Percentiles rank a stretch among this genome's conserved stretches.
phyloP scores from a whole-genome alignment of 2,113 vertebrate genomes.

The Stictonetta naevosa region DNA sequence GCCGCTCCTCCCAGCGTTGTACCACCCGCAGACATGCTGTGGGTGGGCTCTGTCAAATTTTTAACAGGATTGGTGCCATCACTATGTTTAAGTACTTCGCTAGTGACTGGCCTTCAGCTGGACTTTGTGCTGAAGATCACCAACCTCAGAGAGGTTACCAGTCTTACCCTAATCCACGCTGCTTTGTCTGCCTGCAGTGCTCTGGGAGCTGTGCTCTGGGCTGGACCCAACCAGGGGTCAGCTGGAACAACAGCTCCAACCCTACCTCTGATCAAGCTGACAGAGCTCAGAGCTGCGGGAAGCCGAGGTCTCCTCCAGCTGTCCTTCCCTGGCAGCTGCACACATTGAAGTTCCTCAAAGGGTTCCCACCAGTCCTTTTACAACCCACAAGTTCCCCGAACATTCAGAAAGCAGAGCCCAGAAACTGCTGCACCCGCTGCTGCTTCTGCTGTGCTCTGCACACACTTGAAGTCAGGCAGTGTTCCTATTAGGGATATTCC shows the following conservation, averaged over 20 bases:
- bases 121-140: not conserved
- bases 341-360: not conserved
- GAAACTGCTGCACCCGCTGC: not conserved
- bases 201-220: not conserved
- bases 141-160: not conserved
- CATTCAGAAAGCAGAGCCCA: not conserved
- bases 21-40: rapidly evolving
- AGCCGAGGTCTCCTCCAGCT: not conserved
- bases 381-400: not conserved
- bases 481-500: not conserved
- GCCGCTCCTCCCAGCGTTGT: not conserved
- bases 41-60: rapidly evolving
- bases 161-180: rapidly evolving
- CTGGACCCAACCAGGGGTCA: not conserved
- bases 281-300: not conserved
- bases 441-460: not conserved
- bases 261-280: not conserved
- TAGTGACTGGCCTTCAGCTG: not conserved
- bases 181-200: not conserved
- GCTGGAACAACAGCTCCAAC: not conserved
- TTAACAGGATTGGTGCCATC: not conserved
- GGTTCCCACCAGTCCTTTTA: not conserved
- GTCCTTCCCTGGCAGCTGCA: not conserved
- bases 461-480: not conserved
- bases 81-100: not conserved